phyloP scores from a whole-genome alignment of 2,113 vertebrate species.

The Chlamydotis undulata region DNA sequence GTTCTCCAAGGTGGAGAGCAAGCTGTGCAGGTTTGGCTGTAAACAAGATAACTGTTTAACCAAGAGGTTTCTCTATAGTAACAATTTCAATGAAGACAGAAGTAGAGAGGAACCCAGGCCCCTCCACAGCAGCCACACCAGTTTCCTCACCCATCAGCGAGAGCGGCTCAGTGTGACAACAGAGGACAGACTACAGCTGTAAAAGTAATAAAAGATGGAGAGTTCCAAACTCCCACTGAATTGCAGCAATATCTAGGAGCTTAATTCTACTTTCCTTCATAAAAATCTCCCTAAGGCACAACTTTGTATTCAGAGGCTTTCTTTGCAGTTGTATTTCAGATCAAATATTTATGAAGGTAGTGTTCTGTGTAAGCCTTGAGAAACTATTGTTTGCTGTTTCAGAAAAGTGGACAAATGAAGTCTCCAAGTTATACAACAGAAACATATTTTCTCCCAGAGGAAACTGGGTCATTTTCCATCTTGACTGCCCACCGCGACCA shows the following conservation, averaged over 20 bases:
- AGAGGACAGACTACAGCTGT: background rate
- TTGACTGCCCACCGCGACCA: background rate
- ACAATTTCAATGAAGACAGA: background rate
- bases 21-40: background rate
- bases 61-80: background rate
- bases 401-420: background rate
- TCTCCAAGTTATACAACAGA: background rate
- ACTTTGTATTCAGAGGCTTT: background rate
- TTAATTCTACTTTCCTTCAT: background rate
- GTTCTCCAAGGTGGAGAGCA: background rate
- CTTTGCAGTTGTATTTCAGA: background rate
- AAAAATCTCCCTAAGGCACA: background rate
- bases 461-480: background rate
- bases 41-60: background rate
- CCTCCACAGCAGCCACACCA: background rate
- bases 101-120: background rate
- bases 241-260: background rate
- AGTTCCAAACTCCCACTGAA: background rate
- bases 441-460: background rate
- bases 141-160: accelerated
- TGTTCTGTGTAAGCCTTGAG: background rate
- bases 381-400: background rate
- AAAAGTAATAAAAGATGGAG: background rate
- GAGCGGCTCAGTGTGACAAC: accelerated
- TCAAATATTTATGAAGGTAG: background rate